Evolutionary conservation across 2,888 invertebrate genomes (phyloP), one percentile per base, ranked within the genome.

Genomic region (Drosophila flavopinicola): DNA sequence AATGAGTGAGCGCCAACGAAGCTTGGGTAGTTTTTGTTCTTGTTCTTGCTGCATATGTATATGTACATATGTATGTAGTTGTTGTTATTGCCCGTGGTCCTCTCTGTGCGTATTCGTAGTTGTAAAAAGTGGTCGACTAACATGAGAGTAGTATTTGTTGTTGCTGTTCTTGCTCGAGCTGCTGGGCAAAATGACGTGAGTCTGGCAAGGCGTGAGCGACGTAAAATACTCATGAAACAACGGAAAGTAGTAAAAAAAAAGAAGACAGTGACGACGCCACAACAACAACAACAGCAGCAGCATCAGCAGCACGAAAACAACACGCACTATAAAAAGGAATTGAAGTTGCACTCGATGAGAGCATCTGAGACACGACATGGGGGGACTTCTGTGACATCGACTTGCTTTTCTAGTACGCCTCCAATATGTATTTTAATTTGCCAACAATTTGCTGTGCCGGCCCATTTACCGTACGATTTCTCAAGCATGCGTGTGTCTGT

Each of bases 101-200:
- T 61, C 79, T 75, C 75, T 65, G 74, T 80, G 80, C 85, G 80
- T 80, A 77, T 60, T 63, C 58, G 64, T 60, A 77, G 67, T 65
- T 72, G 58, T 66, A 66, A 63, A 65, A 68, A 67, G 61, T 47
- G 56, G 49, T 66, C 59, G 64, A 45, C 64, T 60, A 68, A 65
- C 54, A 54, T 53, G 58, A 64, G 66, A 44, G 68, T 65, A 60
- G 52, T 66, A 66, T 51, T 57, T 65, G 51, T 63, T 59, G 73
- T 39, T 65, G 32, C 45, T 58, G 42, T 32, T 32, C 52, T 54
- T 38, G 53, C 41, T 54, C 56, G 17, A 29, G 53, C 41, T 71
- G 66, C 39, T 63, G 54, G 71, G 64, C 71, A 78, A 75, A 20
- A 83, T 83, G 82, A 83, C 85, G 82, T 83, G 85, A 85, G 83